phyloP scores from a whole-genome alignment of 1,140 invertebrate genomes.

The Teleogryllus occipitalis region DNA sequence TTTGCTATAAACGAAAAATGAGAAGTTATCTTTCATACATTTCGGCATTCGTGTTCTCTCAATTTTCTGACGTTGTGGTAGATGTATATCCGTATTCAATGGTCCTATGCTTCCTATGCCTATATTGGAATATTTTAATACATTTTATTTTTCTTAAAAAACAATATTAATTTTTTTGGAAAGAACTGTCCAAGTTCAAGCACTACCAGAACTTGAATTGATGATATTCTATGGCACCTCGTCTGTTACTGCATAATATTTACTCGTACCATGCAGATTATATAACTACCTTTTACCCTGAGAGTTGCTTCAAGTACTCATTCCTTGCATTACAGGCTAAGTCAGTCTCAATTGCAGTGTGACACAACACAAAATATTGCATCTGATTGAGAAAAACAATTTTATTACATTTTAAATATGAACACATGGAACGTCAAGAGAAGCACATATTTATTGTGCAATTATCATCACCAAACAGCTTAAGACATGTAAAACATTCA shows the following conservation, averaged over 20 bases:
- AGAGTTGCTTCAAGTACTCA: background rate
- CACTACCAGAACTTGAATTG: background rate
- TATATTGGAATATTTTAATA: too few species aligned
- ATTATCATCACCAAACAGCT: background rate
- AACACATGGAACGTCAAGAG: background rate
- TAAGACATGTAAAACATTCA: background rate
- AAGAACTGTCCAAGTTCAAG: too few species aligned
- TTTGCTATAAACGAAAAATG: too few species aligned
- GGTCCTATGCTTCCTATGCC: too few species aligned
- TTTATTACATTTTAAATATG: background rate
- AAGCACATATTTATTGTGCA: background rate
- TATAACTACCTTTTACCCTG: background rate
- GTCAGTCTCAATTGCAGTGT: background rate
- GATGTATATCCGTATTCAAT: too few species aligned
- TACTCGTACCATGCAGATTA: too few species aligned
- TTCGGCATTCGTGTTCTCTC: too few species aligned
- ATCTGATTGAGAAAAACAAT: background rate
- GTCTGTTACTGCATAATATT: background rate
- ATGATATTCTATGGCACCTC: background rate
- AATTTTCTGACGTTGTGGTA: too few species aligned
- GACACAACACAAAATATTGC: constrained; percentile 1
- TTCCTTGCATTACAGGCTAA: background rate
- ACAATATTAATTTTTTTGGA: too few species aligned
- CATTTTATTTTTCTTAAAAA: too few species aligned
- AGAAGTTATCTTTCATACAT: too few species aligned